Base-by-base conservation (phyloP, 2,888 invertebrate species). In the Drosophila siamana region DNA sequence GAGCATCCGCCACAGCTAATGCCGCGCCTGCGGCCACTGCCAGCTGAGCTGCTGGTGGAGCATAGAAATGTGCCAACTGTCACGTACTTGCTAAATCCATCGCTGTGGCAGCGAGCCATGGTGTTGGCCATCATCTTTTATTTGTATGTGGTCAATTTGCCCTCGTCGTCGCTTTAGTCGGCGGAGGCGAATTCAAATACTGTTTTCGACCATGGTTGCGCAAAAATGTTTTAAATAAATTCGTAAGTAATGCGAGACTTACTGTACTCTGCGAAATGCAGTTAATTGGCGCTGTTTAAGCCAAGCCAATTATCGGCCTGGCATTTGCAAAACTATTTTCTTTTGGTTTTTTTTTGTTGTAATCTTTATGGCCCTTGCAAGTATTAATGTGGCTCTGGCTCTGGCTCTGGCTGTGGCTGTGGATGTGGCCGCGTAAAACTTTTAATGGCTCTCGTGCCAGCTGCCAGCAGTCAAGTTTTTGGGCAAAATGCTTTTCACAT, bases 251-350 rank as follows among this genome's bases (percentile, higher is more conserved):
- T 9, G 11, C 2, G 30, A 30, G 30, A 30, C 11, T 26, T 3
- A 4, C 19, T 19, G 19, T 41, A n/a, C 13, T 9, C 30, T 54
- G 16, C 15, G 3, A 28, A 22, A 22, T 24, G 13, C 22, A 13
- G 55, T 55, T 55, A 55, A 55, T 55, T 55, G 44, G 54, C 6
- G 9, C 44, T 55, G 19, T 55, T 55, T 55, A 44, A 64, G 71
- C 69, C 68, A 44, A 55, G 74, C 65, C 82, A 82, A 85, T 86
- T 86, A 86, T 77, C 74, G 73, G 63, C 67, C 56, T 66, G 80
- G 83, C 80, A 82, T 73, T 85, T 73, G 85, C 78, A 54, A 66
- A 88, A 86, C 87, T 87, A 88, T 86, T 87, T 69, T 69, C 8
- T 28, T 30, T 30, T 9, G 9, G 30, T 30, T 11, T 30, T 11